Base-by-base conservation (phyloP, 2,888 invertebrate genomes). In the Netelia inedita region DNA sequence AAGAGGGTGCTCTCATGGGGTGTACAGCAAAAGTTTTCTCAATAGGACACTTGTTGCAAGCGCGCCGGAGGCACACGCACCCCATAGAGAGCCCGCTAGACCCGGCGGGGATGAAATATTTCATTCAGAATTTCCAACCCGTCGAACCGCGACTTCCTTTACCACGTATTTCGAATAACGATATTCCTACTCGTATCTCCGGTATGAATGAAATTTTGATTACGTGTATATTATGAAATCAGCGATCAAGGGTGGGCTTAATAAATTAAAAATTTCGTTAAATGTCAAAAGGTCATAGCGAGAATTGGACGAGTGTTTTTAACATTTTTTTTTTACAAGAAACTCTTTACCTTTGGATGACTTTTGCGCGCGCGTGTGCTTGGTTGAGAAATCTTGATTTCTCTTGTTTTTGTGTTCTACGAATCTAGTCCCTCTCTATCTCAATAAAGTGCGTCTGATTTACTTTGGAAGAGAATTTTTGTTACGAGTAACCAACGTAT, bases 21-120 rank as follows among this genome's bases (percentile, higher is more conserved):
- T 59, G 57, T n/a, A 43, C 16, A 61, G 61, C 41, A 19, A 43
- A 14, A 68, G 66, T 35, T 69, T 73, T 69, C 11, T 16, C 61
- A 78, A 85, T 74, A 79, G 75, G 78, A 87, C 86, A 87, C 87
- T 87, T 87, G 87, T 87, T 87, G 87, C 85, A 53, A 79, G 53
- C 1, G 43, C 11, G 43, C 46, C 59, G 21, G 35, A 35, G 35
- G 28, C 23, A 55, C 66, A 14, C 61, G 46, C 21, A 55, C 50
- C 57, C 53, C 63, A 71, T 71, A 79, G 16, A 23, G 14, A 16
- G 35, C 23, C 11, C 63, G 46, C 65, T 43, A 59, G 9, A 5
- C 19, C 66, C 53, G 14, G 14, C 14, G 3, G 19, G 9, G 55
- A 55, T 43, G 21, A 23, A 53, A 68, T 23, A 55, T 68, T 76